Base-by-base conservation (phyloP, 2,797 vertebrate genomes). In the Xiphophorus birchmanni region DNA sequence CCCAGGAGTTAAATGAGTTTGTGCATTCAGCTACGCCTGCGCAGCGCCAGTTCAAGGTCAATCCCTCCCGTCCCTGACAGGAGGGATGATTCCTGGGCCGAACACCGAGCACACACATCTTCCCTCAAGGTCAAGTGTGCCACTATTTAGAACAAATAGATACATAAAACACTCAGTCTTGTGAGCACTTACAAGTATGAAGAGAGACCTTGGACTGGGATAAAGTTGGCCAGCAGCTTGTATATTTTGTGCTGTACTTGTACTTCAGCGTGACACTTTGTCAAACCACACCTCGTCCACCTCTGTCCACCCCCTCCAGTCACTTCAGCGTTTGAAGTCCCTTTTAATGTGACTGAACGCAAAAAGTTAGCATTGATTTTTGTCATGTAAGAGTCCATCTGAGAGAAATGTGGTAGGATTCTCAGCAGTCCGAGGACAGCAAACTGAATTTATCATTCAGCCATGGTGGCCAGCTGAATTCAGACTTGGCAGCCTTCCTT, bases 1-100 rank as follows among this genome's bases (percentile, higher is more conserved):
- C 91, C 92, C 89, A 76, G 91, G 92, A 92, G 94, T 94, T 95
- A 95, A 96, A 96, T 96, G 95, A 95, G 95, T 96, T 94, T 95
- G 95, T 95, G 94, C 92, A 93, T 92, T 93, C 93, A 92, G 93
- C 93, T 91, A 94, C 89, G 93, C 93, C 93, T 91, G 92, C 84
- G 88, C 91, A 90, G 85, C 58, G 40, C 84, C 87, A 81, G 94
- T 95, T 96, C 96, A 96, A 96, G 96, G 95, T 96, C 94, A 93
- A 87, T 91, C 90, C 88, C 86, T 82, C 74, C 88, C 50, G 56
- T 56, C 74, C 82, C 78, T 94, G 95, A 95, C 95, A 94, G 95
- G 93, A 95, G 90, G 92, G 93, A 95, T 95, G 95, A 94, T 94
- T 94, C 94, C 83, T 89, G 84, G 90, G 88, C 90, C 85, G 8